These are phyloP conservation scores for Pantherophis vulpinus DNA, from an alignment of 2,797 vertebrate species.

Conservation along the genomic window DNA sequence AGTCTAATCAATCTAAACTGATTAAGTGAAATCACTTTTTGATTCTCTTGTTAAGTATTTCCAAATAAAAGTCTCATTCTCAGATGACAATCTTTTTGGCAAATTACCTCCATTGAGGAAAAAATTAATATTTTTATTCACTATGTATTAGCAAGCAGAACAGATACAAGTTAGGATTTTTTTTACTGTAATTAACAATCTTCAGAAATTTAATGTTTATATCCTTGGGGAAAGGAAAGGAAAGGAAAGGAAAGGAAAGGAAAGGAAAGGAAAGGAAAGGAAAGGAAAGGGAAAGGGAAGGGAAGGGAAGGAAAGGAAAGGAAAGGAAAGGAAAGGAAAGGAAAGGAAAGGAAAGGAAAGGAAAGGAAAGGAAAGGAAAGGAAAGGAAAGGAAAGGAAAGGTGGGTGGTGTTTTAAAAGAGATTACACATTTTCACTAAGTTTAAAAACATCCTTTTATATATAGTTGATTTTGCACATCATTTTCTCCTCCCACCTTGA, in stretches of 20 bases:
- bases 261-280: no score
- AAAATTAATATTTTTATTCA: constrained; percentile 27
- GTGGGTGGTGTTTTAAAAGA: constrained; percentile 49
- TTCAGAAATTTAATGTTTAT: constrained; percentile 41
- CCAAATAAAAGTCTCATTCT: constrained; percentile 39
- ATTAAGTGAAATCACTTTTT: constrained; percentile 48
- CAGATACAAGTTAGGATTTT: constrained; percentile 14
- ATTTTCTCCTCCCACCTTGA: constrained; percentile 51
- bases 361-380: no score
- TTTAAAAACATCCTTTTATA: constrained; percentile 66
- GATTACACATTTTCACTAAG: constrained; percentile 54
- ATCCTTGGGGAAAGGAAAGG: neutral
- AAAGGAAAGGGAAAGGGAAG: no score
- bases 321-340: neutral
- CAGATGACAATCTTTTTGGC: constrained; percentile 15
- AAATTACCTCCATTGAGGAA: constrained; percentile 18
- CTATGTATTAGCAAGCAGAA: constrained; percentile 21
- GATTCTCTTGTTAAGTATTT: constrained; percentile 28
- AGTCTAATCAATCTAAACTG: constrained; percentile 58
- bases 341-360: no score
- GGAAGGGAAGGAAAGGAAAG: no score
- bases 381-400: neutral
- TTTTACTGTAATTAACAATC: constrained; percentile 1
- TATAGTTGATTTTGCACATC: constrained; percentile 56
- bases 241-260: no score